phyloP scores from a whole-genome alignment of 2,113 vertebrate genomes.

The Tragelaphus scriptus region DNA sequence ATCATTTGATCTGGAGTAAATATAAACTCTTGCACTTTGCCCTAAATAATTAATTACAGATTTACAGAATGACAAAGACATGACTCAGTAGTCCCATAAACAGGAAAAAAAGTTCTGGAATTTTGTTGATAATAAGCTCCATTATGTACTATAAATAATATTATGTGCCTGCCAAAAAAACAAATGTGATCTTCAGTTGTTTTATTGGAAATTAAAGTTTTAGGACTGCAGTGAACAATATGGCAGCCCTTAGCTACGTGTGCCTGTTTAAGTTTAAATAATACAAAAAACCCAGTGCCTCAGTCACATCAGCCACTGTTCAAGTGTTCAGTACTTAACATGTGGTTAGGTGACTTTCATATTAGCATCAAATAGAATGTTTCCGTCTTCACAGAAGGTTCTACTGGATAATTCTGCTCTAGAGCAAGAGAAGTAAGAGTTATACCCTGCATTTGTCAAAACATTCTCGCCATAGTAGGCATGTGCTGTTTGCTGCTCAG shows the following conservation, averaged over 20 bases:
- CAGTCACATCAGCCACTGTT: background rate
- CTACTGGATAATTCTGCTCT: background rate
- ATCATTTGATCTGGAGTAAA: background rate
- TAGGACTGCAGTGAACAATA: background rate
- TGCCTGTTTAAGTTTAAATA: background rate
- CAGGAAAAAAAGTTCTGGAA: background rate
- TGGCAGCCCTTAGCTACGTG: background rate
- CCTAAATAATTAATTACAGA: conserved; percentile 31
- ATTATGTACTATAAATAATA: conserved; percentile 22
- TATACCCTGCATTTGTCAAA: background rate
- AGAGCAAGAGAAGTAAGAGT: background rate
- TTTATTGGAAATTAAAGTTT: background rate
- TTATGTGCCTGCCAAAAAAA: background rate
- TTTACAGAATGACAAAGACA: background rate
- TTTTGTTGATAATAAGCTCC: conserved; percentile 10
- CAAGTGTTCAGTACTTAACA: background rate
- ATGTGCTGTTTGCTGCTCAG: background rate
- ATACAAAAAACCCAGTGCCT: background rate
- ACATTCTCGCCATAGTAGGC: background rate
- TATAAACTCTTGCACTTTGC: background rate
- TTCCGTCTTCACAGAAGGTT: background rate
- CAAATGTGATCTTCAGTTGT: background rate
- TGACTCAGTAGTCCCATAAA: background rate
- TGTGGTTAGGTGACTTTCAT: background rate
- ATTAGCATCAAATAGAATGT: background rate